These are phyloP conservation scores for Seladonia tumulorum DNA, from an alignment of 2,888 invertebrate genomes.

Conservation along the genomic window DNA sequence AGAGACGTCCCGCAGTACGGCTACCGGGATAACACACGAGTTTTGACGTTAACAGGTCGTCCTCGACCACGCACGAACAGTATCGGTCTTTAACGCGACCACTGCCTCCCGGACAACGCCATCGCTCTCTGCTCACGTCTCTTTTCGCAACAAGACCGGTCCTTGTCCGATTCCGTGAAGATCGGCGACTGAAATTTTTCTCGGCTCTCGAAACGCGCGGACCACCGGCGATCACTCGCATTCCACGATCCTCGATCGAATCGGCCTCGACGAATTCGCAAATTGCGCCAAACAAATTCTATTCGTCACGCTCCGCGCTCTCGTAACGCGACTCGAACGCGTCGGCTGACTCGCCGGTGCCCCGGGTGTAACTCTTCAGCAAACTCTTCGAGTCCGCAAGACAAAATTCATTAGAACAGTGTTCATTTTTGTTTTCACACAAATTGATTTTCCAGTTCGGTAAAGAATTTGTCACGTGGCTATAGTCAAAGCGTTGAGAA, in stretches of 20 bases:
- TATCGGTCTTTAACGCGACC: conserved; percentile 8
- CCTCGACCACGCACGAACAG: conserved; percentile 7
- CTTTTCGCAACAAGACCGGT: conserved; percentile 1
- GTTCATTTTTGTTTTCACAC: neutral
- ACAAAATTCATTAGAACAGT: too few relatives aligned
- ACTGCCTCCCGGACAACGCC: too few relatives aligned
- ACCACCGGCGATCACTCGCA: neutral
- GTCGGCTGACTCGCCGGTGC: neutral
- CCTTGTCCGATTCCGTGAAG: conserved; percentile 1
- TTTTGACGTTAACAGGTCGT: neutral
- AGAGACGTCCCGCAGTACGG: conserved; percentile 9
- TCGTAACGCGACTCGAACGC: neutral
- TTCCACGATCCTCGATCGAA: neutral
- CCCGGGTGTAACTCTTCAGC: neutral
- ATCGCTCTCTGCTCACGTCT: too few relatives aligned
- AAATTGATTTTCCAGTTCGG: neutral
- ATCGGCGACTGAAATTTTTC: conserved; percentile 4
- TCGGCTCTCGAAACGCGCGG: neutral
- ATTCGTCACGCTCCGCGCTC: neutral
- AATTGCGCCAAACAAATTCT: neutral
- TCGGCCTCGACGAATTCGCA: neutral
- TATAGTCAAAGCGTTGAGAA: neutral
- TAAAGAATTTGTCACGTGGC: neutral
- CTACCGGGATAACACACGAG: conserved; percentile 9
- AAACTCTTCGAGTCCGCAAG: too few relatives aligned